Base-by-base conservation (phyloP, 2,888 invertebrate species). In the Palloptera scutellata region DNA sequence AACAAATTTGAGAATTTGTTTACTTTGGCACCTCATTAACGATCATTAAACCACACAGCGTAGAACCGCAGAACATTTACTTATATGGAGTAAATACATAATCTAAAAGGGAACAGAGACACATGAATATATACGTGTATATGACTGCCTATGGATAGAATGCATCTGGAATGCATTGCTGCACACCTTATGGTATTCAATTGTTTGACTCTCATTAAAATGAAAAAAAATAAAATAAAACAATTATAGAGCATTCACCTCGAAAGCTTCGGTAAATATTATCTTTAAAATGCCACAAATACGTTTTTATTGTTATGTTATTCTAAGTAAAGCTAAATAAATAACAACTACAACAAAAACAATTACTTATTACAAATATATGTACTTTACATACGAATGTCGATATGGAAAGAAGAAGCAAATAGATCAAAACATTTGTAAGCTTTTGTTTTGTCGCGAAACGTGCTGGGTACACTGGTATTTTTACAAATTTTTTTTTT, bases 11-110 rank as follows among this genome's bases (percentile, higher is more conserved):
- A 52, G 53, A 69, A 72, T 71, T 69, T 79, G 75, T 78, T 78
- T 78, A 73, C 73, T 72, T 74, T 78, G 75, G 73, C 80, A 80
- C 77, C 79, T 78, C 78, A 78, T 80, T 80, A 80, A 70, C 45
- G 74, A 69, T 68, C 40, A 55, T 41, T 19, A 12, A 72, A 74
- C 74, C 9, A 9, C 53, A 54, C n/a, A 54, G 54, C 55, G 64
- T 8, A 30, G 40, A 59, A 55, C 45, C 61, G 19, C 43, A 42
- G 6, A n/a, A 13, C 17, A 15, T 20, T 17, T 11, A n/a, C n/a
- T n/a, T n/a, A n/a, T n/a, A n/a, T n/a, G n/a, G n/a, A n/a, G n/a
- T 43, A 13, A 40, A 9, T 40, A 72, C 64, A 77, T 72, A 78
- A 53, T 8, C 42, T 12, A 19, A 52, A 53, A 40, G 17, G 19